A percentile compares a stretch with the other conserved stretches of the same genome.
phyloP scores from a whole-genome alignment of 2,113 vertebrate species.

The Lonchura striata region DNA sequence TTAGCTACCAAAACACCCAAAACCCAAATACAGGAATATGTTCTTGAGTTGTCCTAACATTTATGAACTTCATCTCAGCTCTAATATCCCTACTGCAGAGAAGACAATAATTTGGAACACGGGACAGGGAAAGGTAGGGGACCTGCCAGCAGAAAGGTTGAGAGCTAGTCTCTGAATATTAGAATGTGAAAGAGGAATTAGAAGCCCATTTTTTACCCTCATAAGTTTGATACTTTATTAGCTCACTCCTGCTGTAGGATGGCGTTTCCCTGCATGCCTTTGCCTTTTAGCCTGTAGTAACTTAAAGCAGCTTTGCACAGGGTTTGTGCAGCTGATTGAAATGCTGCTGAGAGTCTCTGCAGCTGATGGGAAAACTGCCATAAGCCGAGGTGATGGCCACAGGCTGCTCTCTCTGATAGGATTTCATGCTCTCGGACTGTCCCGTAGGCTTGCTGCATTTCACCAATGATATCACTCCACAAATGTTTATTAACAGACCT shows the following conservation, averaged over 20 bases:
- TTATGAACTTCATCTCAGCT: not conserved
- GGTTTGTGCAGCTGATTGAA: not conserved
- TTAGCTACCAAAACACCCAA: not conserved
- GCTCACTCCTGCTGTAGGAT: not conserved
- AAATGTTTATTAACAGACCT: not conserved
- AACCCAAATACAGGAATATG: not conserved
- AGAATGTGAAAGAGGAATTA: not conserved
- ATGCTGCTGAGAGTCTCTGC: not conserved
- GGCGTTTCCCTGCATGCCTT: not conserved
- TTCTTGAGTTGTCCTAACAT: not conserved
- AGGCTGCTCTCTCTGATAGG: not conserved
- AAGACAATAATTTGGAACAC: not conserved
- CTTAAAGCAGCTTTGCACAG: not conserved
- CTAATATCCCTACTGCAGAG: not conserved
- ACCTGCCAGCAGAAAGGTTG: not conserved
- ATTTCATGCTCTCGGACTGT: not conserved
- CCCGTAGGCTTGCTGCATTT: not conserved
- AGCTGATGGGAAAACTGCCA: not conserved
- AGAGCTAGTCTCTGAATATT: not conserved
- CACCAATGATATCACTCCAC: not conserved
- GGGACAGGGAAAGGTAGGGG: not conserved
- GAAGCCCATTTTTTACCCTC: not conserved
- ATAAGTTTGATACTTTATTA: not conserved
- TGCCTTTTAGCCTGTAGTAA: not conserved
- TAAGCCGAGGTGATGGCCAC: not conserved